Evolutionary conservation across 2,888 invertebrate genomes (phyloP).

Genomic region (Hecatera dysodea): DNA sequence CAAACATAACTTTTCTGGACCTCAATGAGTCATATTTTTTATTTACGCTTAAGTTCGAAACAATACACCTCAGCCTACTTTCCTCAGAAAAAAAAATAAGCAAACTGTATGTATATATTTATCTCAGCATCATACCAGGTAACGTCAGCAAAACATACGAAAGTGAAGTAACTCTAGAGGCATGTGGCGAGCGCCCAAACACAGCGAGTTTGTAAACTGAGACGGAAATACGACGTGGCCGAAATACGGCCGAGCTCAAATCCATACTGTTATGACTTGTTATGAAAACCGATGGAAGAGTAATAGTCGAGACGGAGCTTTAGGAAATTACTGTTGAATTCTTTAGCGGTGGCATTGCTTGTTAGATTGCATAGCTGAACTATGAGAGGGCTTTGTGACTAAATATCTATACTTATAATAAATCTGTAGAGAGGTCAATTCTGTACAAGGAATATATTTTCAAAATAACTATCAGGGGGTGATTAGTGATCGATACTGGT

Average conservation of each 20-base stretch:
- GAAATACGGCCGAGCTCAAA: constrained; percentile 27
- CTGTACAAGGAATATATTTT: too few species aligned
- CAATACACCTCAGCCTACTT: not conserved
- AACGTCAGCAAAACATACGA: constrained; percentile 40
- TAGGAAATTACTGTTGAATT: not conserved
- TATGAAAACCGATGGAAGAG: constrained; percentile 26
- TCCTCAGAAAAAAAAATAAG: not conserved
- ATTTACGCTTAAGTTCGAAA: not conserved
- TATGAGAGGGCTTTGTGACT: not conserved
- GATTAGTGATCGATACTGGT: too few species aligned
- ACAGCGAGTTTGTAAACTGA: constrained; percentile 58
- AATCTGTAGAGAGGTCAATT: too few species aligned
- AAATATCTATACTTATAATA: too few species aligned
- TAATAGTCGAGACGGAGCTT: constrained; percentile 20
- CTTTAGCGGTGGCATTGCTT: constrained; percentile 1
- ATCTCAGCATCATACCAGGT: not conserved
- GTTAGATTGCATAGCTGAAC: not conserved
- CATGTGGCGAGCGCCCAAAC: constrained; percentile 53
- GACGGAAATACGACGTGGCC: constrained; percentile 59
- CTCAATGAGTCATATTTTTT: too few species aligned
- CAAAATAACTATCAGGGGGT: too few species aligned
- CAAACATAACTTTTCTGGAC: too few species aligned
- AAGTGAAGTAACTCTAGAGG: constrained; percentile 13
- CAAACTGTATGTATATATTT: not conserved
- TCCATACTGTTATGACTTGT: constrained; percentile 35